These are phyloP conservation scores for Thecocarcelia acutangulata DNA, from an alignment of 2,888 invertebrate species.

Conservation along the genomic window DNA sequence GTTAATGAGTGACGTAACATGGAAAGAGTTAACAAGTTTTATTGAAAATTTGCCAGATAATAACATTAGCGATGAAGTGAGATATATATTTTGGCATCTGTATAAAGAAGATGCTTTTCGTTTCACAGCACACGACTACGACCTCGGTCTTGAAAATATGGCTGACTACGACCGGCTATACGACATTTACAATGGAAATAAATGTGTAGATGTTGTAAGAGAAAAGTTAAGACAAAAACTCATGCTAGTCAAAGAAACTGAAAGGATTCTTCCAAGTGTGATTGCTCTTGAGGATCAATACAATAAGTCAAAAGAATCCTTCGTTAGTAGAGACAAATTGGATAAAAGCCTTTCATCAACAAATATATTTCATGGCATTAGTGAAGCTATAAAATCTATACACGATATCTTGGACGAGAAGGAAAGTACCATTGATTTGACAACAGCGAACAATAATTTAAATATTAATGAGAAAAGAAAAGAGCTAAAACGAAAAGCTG, in stretches of 20 bases:
- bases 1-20: slow-evolving; percentile 72
- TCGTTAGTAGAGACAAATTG: slow-evolving; percentile 57
- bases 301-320: slow-evolving; percentile 74
- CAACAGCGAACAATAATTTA: background rate
- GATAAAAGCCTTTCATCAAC: slow-evolving; percentile 71
- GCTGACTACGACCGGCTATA: slow-evolving; percentile 74
- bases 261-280: slow-evolving; percentile 68
- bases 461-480: slow-evolving; percentile 32
- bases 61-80: slow-evolving; percentile 68
- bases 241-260: slow-evolving; percentile 61
- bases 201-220: slow-evolving; percentile 34
- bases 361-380: slow-evolving; percentile 73
- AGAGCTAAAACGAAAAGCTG: slow-evolving; percentile 60
- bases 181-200: slow-evolving; percentile 37
- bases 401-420: slow-evolving; percentile 68
- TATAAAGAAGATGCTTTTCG: slow-evolving; percentile 74
- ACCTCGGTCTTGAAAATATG: slow-evolving; percentile 74
- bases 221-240: slow-evolving; percentile 71
- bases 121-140: slow-evolving; percentile 74
- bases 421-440: background rate
- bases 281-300: slow-evolving; percentile 75
- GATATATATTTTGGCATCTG: slow-evolving; percentile 74
- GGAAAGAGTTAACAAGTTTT: slow-evolving; percentile 72
- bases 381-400: slow-evolving; percentile 69
- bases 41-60: slow-evolving; percentile 61